Base-by-base conservation (phyloP, 2,113 vertebrate genomes). In the Paramisgurnus dabryanus region DNA sequence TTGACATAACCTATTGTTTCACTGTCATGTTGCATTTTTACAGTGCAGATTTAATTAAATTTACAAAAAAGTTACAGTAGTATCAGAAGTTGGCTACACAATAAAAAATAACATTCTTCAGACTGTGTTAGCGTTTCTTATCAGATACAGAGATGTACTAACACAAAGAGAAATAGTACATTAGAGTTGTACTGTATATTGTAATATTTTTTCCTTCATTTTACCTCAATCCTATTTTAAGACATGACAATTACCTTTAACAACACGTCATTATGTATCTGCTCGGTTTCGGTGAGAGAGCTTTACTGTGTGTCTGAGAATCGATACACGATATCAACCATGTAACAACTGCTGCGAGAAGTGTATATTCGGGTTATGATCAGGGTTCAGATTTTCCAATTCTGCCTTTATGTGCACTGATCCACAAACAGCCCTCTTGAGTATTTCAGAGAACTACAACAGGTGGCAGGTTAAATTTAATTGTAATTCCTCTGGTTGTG, bases 221-320 rank as follows among this genome's bases (percentile, higher is more conserved):
- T 61, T 74, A 7, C 40, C 6, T 27, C 57, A 34, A 63, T 75
- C 40, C 58, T 39, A 17, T 49, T 27, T 27, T n/a, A 75, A 75
- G 13, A 63, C 72, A 10, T 75, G 72, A 75, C 58, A 45, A 47
- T 75, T 63, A 27, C 8, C 41, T 75, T 76, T 79, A 69, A 71
- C 50, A 58, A 47, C 77, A 47, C 39, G 53, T 75, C 72, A 63
- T 75, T 49, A 70, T 27, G 67, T 49, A 49, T 61, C 22, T 39
- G 41, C 27, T 15, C 3, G n/a, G 40, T 13, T 79, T n/a, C 5
- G 11, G 27, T 3, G 53, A 45, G 13, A 22, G 40, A 69, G 53
- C 53, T 58, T 67, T 78, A 40, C 78, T 50, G 58, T 49, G 40
- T 41, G 5, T 49, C 58, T 27, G 55, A 75, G 13, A 34, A 75